These are phyloP conservation scores for Ochotona princeps DNA, from an alignment of 2,113 vertebrate genomes.

Conservation along the genomic window DNA sequence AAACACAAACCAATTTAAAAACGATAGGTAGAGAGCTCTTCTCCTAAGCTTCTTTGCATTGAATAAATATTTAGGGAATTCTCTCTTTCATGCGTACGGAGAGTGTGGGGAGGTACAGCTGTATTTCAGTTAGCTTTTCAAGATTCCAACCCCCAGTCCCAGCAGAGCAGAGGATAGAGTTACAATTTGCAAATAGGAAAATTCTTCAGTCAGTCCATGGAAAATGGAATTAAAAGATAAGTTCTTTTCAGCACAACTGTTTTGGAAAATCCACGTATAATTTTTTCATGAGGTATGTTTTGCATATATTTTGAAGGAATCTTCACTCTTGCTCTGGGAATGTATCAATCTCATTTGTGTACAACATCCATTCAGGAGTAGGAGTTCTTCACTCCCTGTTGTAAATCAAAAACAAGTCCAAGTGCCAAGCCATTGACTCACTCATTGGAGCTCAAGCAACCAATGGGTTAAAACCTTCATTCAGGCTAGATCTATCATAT, in stretches of 20 bases:
- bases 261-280: too few relatives aligned
- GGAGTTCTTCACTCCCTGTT: neutral
- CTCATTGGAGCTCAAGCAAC: neutral
- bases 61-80: neutral
- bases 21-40: neutral
- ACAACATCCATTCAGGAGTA: neutral
- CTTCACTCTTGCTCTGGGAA: neutral
- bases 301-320: neutral
- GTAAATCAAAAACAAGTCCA: neutral
- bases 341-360: too few relatives aligned
- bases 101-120: neutral
- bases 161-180: neutral
- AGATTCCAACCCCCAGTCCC: neutral
- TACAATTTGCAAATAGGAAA: neutral
- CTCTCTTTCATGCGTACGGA: neutral
- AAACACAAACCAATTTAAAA: slow-evolving; percentile 16
- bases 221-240: too few relatives aligned
- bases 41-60: slow-evolving; percentile 33
- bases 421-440: neutral
- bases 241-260: too few relatives aligned
- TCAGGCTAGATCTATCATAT: neutral
- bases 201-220: too few relatives aligned
- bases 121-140: slow-evolving; percentile 17
- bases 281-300: too few relatives aligned
- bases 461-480: neutral